These are phyloP conservation scores for Dermochelys coriacea DNA, from an alignment of 2,797 vertebrate species.

Conservation along the genomic window DNA sequence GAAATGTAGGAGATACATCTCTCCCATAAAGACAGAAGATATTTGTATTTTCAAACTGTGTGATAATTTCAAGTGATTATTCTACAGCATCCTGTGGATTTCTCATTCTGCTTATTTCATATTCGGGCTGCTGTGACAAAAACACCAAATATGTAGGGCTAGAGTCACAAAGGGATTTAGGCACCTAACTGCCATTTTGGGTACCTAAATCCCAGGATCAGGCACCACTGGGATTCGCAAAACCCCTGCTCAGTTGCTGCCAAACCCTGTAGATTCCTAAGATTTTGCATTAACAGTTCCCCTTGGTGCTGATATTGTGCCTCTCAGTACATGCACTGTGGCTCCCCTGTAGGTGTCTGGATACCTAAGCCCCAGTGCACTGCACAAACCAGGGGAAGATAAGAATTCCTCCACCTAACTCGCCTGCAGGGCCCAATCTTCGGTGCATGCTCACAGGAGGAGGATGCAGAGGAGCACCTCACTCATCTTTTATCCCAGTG, in stretches of 20 bases:
- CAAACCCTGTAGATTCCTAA: background rate
- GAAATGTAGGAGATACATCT: background rate
- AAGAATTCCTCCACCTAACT: background rate
- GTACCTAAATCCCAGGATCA: background rate
- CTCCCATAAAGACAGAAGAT: background rate
- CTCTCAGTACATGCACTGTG: background rate
- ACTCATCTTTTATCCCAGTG: background rate
- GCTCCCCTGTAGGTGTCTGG: background rate
- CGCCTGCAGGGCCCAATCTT: background rate
- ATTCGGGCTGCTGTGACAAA: background rate
- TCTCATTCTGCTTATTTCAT: fast-evolving
- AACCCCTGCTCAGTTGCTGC: background rate
- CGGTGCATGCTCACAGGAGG: background rate
- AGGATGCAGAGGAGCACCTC: background rate
- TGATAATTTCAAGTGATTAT: background rate
- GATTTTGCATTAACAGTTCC: background rate
- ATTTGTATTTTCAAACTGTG: background rate
- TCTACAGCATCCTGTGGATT: constrained; percentile 1
- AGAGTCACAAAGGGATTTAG: background rate
- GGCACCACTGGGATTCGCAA: background rate
- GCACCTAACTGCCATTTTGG: background rate
- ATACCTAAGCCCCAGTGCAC: background rate
- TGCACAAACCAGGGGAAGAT: background rate
- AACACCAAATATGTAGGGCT: background rate
- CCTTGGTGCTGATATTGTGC: background rate